phyloP scores from a whole-genome alignment of 2,888 invertebrate species.

The Drosophila antonietae region DNA sequence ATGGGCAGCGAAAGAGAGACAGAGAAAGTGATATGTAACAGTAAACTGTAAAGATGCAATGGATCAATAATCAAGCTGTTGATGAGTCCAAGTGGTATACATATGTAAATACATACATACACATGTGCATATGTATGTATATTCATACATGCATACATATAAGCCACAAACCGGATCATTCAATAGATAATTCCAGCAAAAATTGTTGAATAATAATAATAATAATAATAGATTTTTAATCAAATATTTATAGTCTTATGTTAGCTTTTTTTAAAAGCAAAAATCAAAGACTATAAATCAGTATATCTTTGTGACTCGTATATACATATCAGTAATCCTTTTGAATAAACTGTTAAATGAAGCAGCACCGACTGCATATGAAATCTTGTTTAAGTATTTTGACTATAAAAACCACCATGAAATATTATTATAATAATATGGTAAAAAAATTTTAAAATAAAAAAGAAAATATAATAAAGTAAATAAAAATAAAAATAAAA shows the following conservation, averaged over 20 bases:
- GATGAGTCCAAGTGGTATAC: neutral
- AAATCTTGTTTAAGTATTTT: no score
- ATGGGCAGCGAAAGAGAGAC: neutral
- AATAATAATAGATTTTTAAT: neutral
- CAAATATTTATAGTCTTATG: neutral
- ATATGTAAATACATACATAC: neutral
- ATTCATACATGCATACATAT: neutral
- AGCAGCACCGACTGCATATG: no score
- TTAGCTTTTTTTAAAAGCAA: neutral
- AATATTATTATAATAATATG: no score
- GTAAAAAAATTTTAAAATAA: no score
- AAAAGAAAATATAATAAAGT: no score
- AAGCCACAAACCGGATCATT: neutral
- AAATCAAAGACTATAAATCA: no score
- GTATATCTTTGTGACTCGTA: no score
- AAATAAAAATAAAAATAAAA: no score
- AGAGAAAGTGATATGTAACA: constrained; percentile 41
- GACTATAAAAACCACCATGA: no score
- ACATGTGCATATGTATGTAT: no score
- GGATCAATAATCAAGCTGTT: neutral
- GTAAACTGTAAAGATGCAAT: neutral
- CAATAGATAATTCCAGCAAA: neutral
- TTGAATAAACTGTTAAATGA: no score
- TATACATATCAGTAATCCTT: no score
- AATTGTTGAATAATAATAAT: neutral